A percentile compares a stretch with the other conserved stretches of the same genome.
Evolutionary conservation across 2,113 vertebrate species (phyloP).

Genomic region (Ceratotherium simum): DNA sequence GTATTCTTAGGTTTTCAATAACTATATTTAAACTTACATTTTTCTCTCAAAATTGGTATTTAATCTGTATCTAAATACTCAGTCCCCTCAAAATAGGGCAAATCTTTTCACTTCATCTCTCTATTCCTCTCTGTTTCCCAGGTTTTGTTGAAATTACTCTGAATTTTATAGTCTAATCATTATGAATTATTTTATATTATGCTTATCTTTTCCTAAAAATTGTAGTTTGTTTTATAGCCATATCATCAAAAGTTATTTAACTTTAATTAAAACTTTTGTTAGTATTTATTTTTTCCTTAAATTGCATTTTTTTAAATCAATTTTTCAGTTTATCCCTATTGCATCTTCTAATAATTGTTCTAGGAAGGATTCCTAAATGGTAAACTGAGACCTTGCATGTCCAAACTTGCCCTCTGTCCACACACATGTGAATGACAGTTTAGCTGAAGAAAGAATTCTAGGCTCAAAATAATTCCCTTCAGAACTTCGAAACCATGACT

Average conservation of each 20-base stretch:
- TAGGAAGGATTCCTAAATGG: background rate
- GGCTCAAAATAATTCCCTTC: background rate
- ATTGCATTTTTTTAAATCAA: background rate
- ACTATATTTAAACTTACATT: background rate
- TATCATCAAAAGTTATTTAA: background rate
- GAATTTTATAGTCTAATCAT: constrained; percentile 32
- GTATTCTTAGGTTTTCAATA: background rate
- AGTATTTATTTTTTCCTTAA: constrained; percentile 19
- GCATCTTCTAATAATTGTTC: background rate
- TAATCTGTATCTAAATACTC: constrained; percentile 9
- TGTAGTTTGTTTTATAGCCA: background rate
- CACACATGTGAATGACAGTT: background rate
- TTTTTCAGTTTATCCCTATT: background rate
- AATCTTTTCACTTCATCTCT: background rate
- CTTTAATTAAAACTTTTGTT: background rate
- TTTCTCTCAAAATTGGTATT: constrained; percentile 1
- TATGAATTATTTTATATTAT: background rate
- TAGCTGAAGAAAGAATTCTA: constrained; percentile 9
- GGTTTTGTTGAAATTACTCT: background rate
- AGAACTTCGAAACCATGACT: background rate
- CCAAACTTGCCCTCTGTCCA: background rate
- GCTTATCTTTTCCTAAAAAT: background rate
- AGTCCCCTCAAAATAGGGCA: background rate
- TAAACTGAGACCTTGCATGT: background rate
- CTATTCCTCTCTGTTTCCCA: background rate